These are phyloP conservation scores for Callopanchax toddi DNA, from an alignment of 2,113 vertebrate species.

Conservation along the genomic window DNA sequence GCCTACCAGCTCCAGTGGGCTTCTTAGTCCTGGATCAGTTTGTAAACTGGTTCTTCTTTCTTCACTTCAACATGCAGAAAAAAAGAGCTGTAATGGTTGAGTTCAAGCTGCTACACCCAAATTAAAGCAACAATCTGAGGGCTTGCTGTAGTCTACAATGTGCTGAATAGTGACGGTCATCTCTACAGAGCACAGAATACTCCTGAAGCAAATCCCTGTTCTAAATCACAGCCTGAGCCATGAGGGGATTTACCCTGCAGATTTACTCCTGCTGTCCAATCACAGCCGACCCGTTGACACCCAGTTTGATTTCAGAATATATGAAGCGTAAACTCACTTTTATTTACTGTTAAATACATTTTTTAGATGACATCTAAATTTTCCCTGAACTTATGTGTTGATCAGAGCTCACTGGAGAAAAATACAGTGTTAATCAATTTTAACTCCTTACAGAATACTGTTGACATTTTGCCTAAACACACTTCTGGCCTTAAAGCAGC, in stretches of 20 bases:
- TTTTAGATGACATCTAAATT: neutral
- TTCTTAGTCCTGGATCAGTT: neutral
- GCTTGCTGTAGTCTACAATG: constrained; percentile 7
- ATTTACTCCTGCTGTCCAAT: constrained; percentile 74
- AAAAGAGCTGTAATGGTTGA: neutral
- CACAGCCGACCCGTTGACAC: constrained; percentile 39
- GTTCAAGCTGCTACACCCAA: constrained; percentile 14
- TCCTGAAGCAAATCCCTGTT: constrained; percentile 60
- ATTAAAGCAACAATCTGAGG: neutral
- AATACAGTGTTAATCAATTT: too few relatives aligned
- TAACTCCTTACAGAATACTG: too few relatives aligned
- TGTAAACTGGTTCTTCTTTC: constrained; percentile 1
- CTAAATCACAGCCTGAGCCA: constrained; percentile 67
- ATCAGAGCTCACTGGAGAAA: too few relatives aligned
- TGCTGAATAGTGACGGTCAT: constrained; percentile 28
- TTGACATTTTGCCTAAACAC: too few relatives aligned
- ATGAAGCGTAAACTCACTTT: constrained; percentile 5
- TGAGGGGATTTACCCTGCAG: constrained; percentile 68
- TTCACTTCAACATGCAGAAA: constrained; percentile 17
- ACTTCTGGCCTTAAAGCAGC: too few relatives aligned
- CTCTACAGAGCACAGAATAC: constrained; percentile 40
- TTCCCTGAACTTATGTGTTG: too few relatives aligned
- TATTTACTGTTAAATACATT: neutral
- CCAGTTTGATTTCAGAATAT: constrained; percentile 40
- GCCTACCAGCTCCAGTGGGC: constrained; percentile 11